phyloP scores from a whole-genome alignment of 2,113 vertebrate genomes.

The Dicerorhinus sumatrensis region DNA sequence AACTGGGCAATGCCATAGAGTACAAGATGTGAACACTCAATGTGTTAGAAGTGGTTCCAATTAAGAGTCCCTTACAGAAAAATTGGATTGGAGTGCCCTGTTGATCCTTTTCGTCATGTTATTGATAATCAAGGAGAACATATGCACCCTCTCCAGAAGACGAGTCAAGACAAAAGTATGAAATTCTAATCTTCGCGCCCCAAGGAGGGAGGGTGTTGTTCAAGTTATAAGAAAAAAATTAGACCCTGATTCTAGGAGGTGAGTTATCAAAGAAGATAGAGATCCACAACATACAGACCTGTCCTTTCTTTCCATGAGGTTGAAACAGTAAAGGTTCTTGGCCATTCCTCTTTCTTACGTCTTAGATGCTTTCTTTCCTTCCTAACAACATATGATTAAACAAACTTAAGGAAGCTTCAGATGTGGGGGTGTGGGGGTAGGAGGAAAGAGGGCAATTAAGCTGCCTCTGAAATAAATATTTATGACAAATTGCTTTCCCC shows the following conservation, averaged over 20 bases:
- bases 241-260: background rate
- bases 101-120: background rate
- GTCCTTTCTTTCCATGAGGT: background rate
- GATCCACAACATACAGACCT: background rate
- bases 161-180: background rate
- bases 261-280: background rate
- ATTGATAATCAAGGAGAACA: background rate
- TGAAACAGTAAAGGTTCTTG: background rate
- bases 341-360: background rate
- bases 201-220: background rate
- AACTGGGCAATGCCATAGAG: background rate
- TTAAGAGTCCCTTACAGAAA: background rate
- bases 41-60: background rate
- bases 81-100: background rate
- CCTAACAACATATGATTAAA: background rate
- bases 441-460: background rate
- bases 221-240: background rate
- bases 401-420: background rate
- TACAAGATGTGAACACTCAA: background rate
- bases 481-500: background rate
- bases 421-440: rapidly evolving
- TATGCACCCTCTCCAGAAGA: background rate
- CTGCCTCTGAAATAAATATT: background rate
- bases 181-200: background rate
- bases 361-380: background rate